Evolutionary conservation across 2,113 vertebrate genomes (phyloP).

Genomic region (Xyrauchen texanus): DNA sequence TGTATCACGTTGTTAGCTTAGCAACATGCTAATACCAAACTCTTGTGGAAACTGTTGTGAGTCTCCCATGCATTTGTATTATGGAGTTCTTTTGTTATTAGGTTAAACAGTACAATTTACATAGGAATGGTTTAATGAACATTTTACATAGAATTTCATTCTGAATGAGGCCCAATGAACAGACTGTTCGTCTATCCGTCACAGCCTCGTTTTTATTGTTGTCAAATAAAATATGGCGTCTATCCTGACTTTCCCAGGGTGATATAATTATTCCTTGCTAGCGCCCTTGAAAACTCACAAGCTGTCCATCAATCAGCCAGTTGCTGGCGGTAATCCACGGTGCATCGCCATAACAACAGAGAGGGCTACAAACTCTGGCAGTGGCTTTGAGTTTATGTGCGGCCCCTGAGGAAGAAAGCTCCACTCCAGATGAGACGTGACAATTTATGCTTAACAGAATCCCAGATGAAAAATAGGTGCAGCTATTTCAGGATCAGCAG

Average conservation of each 20-base stretch:
- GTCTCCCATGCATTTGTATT: too few species aligned
- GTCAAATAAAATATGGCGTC: not conserved
- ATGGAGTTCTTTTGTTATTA: too few species aligned
- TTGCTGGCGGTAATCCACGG: slow-evolving; percentile 34
- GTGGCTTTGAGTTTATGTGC: slow-evolving; percentile 30
- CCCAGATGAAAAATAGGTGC: slow-evolving; percentile 70
- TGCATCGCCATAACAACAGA: slow-evolving; percentile 34
- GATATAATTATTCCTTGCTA: not conserved
- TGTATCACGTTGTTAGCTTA: too few species aligned
- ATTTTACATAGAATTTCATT: too few species aligned
- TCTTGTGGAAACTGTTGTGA: too few species aligned
- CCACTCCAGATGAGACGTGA: slow-evolving; percentile 59
- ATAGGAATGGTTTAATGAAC: too few species aligned
- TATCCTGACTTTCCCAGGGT: slow-evolving; percentile 1
- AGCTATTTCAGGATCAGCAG: slow-evolving; percentile 70
- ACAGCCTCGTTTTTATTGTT: too few species aligned
- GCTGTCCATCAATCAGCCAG: slow-evolving; percentile 43
- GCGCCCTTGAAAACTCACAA: slow-evolving; percentile 26
- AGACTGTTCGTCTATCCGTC: too few species aligned
- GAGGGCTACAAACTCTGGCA: slow-evolving; percentile 3
- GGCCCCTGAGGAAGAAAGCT: slow-evolving; percentile 16
- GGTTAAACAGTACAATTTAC: too few species aligned
- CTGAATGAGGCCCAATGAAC: not conserved
- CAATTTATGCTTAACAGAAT: slow-evolving; percentile 66
- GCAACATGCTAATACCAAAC: too few species aligned